Conservation (phyloP, 2,113 vertebrate species). For the Dasyprocta punctata region DNA sequence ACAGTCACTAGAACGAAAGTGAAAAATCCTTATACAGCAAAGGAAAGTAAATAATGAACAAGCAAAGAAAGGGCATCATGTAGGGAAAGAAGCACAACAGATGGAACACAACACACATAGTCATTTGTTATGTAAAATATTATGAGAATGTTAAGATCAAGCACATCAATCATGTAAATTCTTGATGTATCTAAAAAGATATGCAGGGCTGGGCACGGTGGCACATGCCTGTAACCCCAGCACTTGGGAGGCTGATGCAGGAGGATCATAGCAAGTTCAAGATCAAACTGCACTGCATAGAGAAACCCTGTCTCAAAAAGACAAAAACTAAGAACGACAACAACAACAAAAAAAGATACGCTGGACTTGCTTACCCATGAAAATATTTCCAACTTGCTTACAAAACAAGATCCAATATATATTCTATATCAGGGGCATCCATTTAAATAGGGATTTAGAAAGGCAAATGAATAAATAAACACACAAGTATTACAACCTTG, state of each 20-base stretch:
- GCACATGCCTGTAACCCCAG: neutral
- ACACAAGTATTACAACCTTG: neutral
- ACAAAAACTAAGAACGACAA: neutral
- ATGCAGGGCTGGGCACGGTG: neutral
- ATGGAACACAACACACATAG: neutral
- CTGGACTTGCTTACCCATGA: neutral
- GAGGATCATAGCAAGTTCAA: neutral
- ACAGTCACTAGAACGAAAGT: neutral
- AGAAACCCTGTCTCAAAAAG: neutral
- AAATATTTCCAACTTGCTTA: neutral
- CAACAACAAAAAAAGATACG: neutral
- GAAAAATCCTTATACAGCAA: neutral
- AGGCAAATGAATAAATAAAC: neutral
- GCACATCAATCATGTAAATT: neutral
- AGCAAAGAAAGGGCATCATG: neutral
- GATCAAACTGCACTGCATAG: neutral
- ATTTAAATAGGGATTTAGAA: neutral
- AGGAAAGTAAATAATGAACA: conserved; percentile 11
- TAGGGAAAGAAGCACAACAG: neutral
- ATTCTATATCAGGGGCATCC: neutral
- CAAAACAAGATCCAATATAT: neutral
- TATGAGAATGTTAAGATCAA: neutral
- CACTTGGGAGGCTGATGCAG: neutral
- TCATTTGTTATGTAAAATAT: neutral
- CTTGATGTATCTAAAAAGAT: neutral